A percentile compares a stretch with the other conserved stretches of the same genome.
Evolutionary conservation across 2,888 invertebrate species (phyloP).

Genomic region (Xylota segnis): DNA sequence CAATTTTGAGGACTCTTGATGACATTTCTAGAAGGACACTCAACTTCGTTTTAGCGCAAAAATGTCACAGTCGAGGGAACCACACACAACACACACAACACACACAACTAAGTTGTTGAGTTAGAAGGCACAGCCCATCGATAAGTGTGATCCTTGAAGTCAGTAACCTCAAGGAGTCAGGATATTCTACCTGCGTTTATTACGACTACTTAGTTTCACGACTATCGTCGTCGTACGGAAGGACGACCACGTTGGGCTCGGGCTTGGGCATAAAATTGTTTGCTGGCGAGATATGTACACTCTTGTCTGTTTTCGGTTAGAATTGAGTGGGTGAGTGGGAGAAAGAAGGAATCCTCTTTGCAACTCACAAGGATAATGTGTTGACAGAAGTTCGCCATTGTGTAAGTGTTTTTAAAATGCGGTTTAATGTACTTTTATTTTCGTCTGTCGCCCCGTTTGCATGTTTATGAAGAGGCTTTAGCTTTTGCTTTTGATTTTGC

Average conservation of each 20-base stretch:
- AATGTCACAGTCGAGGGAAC: slow-evolving; percentile 3
- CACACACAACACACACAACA: too few species aligned
- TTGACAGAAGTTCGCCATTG: slow-evolving; percentile 62
- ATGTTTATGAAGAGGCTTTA: slow-evolving; percentile 20
- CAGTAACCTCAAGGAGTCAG: slow-evolving; percentile 75
- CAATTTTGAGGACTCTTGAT: slow-evolving; percentile 76
- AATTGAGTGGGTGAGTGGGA: neutral
- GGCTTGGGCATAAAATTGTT: slow-evolving; percentile 14
- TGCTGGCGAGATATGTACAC: slow-evolving; percentile 36
- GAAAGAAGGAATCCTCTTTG: slow-evolving; percentile 24
- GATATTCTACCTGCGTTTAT: slow-evolving; percentile 65
- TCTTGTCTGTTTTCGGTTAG: slow-evolving; percentile 25
- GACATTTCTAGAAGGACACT: slow-evolving; percentile 75
- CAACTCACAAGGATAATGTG: slow-evolving; percentile 58
- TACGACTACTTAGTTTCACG: slow-evolving; percentile 47
- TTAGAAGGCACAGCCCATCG: slow-evolving; percentile 11
- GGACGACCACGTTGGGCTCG: neutral
- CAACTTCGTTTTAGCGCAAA: slow-evolving; percentile 66
- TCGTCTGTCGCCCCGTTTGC: slow-evolving; percentile 10
- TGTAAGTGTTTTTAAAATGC: slow-evolving; percentile 56
- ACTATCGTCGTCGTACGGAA: slow-evolving; percentile 4
- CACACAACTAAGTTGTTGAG: too few species aligned
- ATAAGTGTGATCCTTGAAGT: slow-evolving; percentile 70
- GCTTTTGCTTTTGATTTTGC: neutral
- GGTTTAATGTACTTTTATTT: slow-evolving; percentile 56